Evolutionary conservation across 1,140 invertebrate species (phyloP).

Genomic region (Diprion similis): DNA sequence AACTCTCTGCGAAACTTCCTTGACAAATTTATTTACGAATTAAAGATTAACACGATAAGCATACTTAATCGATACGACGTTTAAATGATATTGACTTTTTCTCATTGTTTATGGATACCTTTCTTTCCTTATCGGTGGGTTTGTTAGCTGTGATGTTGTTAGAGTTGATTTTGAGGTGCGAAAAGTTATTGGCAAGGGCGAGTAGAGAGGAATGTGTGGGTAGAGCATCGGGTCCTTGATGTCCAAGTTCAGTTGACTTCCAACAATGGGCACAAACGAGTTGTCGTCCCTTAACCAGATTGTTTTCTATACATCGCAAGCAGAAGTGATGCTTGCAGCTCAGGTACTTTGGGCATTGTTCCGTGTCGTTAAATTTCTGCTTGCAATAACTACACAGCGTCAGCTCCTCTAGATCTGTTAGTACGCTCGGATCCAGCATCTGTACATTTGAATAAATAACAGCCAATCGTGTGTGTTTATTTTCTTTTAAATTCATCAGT

Average conservation of each 20-base stretch:
- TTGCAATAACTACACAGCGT: conserved; percentile 74
- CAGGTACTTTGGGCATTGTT: conserved; percentile 75
- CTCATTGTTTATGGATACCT: conserved; percentile 43
- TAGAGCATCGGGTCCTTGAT: conserved; percentile 68
- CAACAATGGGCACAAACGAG: conserved; percentile 74
- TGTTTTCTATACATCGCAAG: conserved; percentile 72
- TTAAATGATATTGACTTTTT: too few relatives aligned
- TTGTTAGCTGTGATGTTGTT: conserved; percentile 55
- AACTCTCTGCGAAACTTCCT: too few relatives aligned
- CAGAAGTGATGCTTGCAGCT: conserved; percentile 81
- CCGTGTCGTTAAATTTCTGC: conserved; percentile 72
- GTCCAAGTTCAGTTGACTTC: conserved; percentile 70
- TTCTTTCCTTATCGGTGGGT: conserved; percentile 60
- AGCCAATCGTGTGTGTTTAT: too few relatives aligned
- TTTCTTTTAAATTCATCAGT: too few relatives aligned
- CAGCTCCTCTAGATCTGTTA: conserved; percentile 73
- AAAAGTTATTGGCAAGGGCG: conserved; percentile 68
- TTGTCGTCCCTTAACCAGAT: conserved; percentile 68
- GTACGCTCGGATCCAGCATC: conserved; percentile 63
- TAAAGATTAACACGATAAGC: too few relatives aligned
- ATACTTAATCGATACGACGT: too few relatives aligned
- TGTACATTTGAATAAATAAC: conserved; percentile 32
- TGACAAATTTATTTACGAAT: too few relatives aligned
- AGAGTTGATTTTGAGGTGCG: conserved; percentile 61
- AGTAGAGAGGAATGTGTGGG: conserved; percentile 72